Percentiles rank a stretch among this genome's conserved stretches.
Evolutionary conservation across 2,888 invertebrate species (phyloP).

Genomic region (Piscicola geometra): DNA sequence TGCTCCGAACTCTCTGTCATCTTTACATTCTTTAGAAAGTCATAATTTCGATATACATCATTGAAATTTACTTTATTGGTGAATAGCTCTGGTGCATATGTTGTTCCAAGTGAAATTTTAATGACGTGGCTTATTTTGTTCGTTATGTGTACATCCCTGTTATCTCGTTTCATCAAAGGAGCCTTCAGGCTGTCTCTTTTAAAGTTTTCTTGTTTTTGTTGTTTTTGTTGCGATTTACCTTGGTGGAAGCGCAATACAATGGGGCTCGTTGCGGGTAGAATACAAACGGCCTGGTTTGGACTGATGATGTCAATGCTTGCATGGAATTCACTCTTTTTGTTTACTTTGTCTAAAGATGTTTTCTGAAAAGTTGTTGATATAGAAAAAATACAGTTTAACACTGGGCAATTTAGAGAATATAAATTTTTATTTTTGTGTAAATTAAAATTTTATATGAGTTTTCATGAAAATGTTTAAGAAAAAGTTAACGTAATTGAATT

Average conservation of each 20-base stretch:
- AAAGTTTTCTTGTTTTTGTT: neutral
- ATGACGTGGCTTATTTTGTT: neutral
- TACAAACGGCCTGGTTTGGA: slow-evolving; percentile 18
- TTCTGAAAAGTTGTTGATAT: neutral
- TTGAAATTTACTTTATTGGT: too few relatives aligned
- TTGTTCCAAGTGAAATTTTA: neutral
- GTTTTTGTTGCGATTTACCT: neutral
- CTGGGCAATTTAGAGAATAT: too few relatives aligned
- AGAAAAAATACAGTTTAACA: too few relatives aligned
- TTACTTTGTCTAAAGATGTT: neutral
- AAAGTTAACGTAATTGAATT: neutral
- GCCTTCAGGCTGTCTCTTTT: too few relatives aligned
- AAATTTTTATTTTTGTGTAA: too few relatives aligned
- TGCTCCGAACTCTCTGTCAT: too few relatives aligned
- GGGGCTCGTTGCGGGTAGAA: slow-evolving; percentile 1
- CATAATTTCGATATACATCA: too few relatives aligned
- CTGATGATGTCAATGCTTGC: neutral
- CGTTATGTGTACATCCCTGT: neutral
- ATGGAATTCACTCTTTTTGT: neutral
- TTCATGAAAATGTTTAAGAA: too few relatives aligned
- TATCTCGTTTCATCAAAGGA: neutral
- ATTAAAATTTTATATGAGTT: too few relatives aligned
- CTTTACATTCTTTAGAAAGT: too few relatives aligned
- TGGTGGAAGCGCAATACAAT: neutral
- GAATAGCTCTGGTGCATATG: too few relatives aligned